A percentile compares a stretch with the other conserved stretches of the same genome.
These are phyloP conservation scores for Notamacropus eugenii DNA, from an alignment of 2,797 vertebrate genomes.

Conservation along the genomic window DNA sequence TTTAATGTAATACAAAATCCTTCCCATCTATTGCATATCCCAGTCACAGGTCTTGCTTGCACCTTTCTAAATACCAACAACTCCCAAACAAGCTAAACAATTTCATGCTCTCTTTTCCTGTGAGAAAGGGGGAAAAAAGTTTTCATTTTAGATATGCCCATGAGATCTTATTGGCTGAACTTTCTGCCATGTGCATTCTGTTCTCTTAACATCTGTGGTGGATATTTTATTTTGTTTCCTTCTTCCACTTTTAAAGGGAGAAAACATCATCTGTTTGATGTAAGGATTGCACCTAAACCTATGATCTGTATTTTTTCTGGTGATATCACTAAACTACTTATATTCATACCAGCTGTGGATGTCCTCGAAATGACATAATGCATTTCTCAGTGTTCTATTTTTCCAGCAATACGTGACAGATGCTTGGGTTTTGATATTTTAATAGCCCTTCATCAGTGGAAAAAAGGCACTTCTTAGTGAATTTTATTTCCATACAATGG, in stretches of 20 bases:
- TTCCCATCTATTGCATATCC: too few relatives aligned
- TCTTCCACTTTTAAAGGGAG: not conserved
- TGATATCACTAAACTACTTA: not conserved
- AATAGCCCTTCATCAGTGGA: not conserved
- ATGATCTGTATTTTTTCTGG: not conserved
- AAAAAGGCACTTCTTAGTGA: not conserved
- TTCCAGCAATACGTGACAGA: slow-evolving; percentile 20
- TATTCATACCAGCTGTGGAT: slow-evolving; percentile 40
- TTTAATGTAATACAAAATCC: not conserved
- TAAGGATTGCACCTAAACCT: slow-evolving; percentile 32
- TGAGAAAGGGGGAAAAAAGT: not conserved
- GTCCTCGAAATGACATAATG: slow-evolving; percentile 47
- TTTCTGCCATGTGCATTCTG: not conserved
- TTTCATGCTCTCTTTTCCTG: not conserved
- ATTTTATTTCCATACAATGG: not conserved
- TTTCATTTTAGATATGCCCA: not conserved
- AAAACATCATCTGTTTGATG: slow-evolving; percentile 28
- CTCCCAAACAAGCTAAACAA: not conserved
- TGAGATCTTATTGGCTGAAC: not conserved
- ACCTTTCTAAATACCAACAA: not conserved
- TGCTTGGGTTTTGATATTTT: slow-evolving; percentile 31
- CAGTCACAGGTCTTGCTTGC: accelerated
- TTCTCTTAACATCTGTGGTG: not conserved
- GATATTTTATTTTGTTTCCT: not conserved
- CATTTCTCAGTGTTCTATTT: not conserved